phyloP scores from a whole-genome alignment of 1,140 invertebrate genomes.

The Tetranychus urticae region DNA sequence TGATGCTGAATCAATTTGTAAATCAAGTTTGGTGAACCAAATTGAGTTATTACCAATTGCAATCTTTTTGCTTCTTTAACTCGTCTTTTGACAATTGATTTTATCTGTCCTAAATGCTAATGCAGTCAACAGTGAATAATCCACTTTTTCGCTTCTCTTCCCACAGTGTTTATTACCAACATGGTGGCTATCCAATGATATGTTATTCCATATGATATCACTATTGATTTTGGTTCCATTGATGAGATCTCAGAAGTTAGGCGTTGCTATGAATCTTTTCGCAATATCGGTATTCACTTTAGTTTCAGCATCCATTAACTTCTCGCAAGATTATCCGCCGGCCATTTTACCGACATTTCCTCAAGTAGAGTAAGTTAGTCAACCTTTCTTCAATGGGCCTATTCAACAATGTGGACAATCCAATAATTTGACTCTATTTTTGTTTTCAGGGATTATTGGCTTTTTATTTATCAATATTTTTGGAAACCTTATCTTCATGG shows the following conservation, averaged over 20 bases:
- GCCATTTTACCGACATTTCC: neutral
- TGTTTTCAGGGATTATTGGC: neutral
- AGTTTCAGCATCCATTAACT: neutral
- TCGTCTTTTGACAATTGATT: too few species aligned
- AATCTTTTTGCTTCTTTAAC: too few species aligned
- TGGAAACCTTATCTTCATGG: constrained; percentile 1
- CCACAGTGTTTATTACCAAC: neutral
- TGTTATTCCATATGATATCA: neutral
- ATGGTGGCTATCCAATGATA: neutral
- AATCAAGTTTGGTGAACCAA: neutral
- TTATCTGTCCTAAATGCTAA: too few species aligned
- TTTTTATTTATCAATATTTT: neutral
- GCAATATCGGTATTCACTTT: neutral
- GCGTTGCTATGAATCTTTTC: neutral
- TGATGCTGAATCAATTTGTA: neutral
- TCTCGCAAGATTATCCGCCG: neutral
- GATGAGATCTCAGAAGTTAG: neutral
- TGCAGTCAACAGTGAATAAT: too few species aligned
- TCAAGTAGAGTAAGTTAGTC: neutral
- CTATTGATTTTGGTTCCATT: neutral
- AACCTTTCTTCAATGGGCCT: neutral
- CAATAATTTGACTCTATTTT: neutral
- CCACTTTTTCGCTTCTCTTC: too few species aligned
- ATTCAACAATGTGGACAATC: neutral
- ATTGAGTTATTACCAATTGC: neutral